These are phyloP conservation scores for Crossocerus cetratus DNA, from an alignment of 2,888 invertebrate species.

Conservation along the genomic window DNA sequence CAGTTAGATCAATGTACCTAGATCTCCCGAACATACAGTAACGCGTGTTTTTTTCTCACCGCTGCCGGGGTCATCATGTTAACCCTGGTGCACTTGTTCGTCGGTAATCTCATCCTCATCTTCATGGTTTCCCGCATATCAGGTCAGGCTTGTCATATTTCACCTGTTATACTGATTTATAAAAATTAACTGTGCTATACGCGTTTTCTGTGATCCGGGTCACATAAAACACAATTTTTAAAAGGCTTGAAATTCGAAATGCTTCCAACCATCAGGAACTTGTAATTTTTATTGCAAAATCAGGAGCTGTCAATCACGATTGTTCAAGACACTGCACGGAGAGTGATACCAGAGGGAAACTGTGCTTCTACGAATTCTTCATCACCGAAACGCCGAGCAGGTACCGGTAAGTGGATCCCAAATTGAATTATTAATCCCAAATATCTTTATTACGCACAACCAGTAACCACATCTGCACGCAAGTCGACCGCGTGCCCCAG, in stretches of 20 bases:
- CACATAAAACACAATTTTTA: no score
- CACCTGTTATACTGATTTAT: no score
- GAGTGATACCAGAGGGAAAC: constrained; percentile 42
- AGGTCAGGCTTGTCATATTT: background rate
- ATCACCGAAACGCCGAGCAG: constrained; percentile 42
- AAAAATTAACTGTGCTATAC: no score
- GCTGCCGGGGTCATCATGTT: background rate
- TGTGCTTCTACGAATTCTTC: constrained; percentile 61
- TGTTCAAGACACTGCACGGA: constrained; percentile 58
- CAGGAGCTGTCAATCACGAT: constrained; percentile 51
- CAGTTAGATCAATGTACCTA: constrained; percentile 23
- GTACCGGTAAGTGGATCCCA: constrained; percentile 48
- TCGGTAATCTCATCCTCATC: background rate
- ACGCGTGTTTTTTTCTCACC: background rate
- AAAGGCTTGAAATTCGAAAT: no score
- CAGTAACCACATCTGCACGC: no score
- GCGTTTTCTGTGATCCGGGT: no score
- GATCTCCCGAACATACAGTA: constrained; percentile 7
- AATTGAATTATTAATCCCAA: background rate
- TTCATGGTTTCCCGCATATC: background rate
- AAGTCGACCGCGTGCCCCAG: no score
- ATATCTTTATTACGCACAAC: no score
- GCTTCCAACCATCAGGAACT: background rate
- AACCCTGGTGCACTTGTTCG: background rate
- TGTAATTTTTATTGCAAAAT: constrained; percentile 13